Percentiles rank a stretch among this genome's conserved stretches.
Evolutionary conservation across 92 coral and sea anemone genomes (phyloP).

Genomic region (Parazoanthus swiftii): DNA sequence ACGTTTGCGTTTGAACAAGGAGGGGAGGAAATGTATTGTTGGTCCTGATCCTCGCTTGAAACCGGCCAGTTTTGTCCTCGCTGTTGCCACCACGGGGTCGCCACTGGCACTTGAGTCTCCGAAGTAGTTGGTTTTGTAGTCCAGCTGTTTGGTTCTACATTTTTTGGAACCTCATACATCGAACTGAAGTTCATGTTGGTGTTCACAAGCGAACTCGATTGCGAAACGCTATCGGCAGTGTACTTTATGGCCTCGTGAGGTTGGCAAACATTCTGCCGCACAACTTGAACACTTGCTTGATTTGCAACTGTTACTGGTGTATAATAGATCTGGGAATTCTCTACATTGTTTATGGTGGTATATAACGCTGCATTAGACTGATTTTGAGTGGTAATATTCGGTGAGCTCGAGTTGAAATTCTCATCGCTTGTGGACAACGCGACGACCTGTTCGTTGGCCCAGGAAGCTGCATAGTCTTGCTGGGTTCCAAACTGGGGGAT

Average conservation of each 20-base stretch:
- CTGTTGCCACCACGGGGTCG: conserved; percentile 87
- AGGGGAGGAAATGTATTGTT: conserved; percentile 58
- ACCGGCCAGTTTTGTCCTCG: conserved; percentile 74
- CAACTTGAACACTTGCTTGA: conserved; percentile 51
- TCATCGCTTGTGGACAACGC: conserved; percentile 64
- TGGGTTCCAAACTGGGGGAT: conserved; percentile 69
- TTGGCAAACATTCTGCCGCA: conserved; percentile 58
- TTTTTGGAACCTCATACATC: conserved; percentile 59
- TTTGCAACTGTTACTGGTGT: conserved; percentile 64
- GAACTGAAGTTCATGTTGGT: conserved; percentile 50
- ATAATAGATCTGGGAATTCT: conserved; percentile 75
- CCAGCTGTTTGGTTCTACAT: conserved; percentile 72
- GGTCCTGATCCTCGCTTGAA: conserved; percentile 56
- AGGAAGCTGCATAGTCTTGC: conserved; percentile 81
- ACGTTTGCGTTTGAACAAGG: conserved; percentile 51
- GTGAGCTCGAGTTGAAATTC: conserved; percentile 58
- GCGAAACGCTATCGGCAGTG: conserved; percentile 49
- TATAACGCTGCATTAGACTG: conserved; percentile 63
- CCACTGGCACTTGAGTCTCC: conserved; percentile 49
- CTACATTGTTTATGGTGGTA: conserved; percentile 87
- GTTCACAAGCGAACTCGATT: conserved; percentile 39
- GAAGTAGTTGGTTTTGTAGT: conserved; percentile 70
- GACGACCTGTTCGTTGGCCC: conserved; percentile 68
- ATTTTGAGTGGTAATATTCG: conserved; percentile 65
- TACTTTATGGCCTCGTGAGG: conserved; percentile 48